A percentile compares a stretch with the other conserved stretches of the same genome.
Conservation (phyloP, 1,140 invertebrate species). For the Papilio machaon region DNA sequence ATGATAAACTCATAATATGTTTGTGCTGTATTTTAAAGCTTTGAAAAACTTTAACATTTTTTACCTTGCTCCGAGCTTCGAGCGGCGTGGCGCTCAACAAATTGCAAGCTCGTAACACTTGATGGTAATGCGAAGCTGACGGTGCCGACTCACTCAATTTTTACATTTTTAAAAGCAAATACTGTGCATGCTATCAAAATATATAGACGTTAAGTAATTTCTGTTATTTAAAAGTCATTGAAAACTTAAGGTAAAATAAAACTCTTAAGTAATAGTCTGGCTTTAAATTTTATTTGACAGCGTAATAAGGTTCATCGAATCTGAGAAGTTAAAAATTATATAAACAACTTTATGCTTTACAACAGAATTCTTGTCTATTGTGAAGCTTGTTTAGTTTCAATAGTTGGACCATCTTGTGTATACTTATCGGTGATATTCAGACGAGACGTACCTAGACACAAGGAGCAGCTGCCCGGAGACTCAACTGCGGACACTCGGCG, state of each 20-base stretch:
- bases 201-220: too few species aligned
- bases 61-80: background rate
- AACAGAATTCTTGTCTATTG: background rate
- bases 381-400: background rate
- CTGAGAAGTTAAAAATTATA: background rate
- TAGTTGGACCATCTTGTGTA: background rate
- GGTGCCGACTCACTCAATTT: background rate
- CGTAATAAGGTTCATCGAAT: background rate
- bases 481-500: background rate
- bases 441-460: background rate
- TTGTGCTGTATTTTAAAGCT: conserved; percentile 8
- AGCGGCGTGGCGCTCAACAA: background rate
- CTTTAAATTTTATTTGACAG: background rate
- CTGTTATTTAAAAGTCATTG: too few species aligned
- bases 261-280: too few species aligned
- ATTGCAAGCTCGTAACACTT: conserved; percentile 26
- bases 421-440: background rate
- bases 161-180: conserved; percentile 10
- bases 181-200: background rate
- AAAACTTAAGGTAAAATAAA: background rate
- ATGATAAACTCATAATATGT: conserved; percentile 1
- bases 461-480: background rate
- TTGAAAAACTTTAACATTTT: conserved; percentile 14
- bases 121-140: conserved; percentile 9
- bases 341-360: background rate